Evolutionary conservation across 2,113 vertebrate species (phyloP).

Genomic region (Triplophysa rosa): DNA sequence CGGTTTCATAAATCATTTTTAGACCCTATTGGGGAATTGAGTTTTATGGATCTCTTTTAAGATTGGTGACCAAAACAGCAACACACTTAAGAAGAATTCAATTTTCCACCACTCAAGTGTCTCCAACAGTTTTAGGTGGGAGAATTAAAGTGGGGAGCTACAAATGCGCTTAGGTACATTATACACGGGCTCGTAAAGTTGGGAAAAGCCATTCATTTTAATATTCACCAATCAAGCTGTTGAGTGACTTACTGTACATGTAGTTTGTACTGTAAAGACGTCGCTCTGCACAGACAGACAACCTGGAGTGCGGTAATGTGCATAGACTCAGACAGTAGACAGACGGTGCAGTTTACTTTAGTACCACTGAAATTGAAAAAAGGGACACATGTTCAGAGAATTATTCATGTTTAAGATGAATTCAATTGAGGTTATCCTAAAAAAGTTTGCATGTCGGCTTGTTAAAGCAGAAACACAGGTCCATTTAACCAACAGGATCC

Average conservation of each 20-base stretch:
- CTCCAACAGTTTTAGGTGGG: conserved; percentile 49
- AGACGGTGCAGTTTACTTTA: conserved; percentile 17
- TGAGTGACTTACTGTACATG: conserved; percentile 60
- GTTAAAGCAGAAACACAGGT: neutral
- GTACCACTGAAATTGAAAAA: conserved; percentile 15
- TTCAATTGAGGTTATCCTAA: neutral
- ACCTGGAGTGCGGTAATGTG: conserved; percentile 54
- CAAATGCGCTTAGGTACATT: conserved; percentile 42
- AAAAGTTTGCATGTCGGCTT: neutral
- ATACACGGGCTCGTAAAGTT: conserved; percentile 60
- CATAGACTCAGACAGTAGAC: conserved; percentile 30
- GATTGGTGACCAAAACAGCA: conserved; percentile 51
- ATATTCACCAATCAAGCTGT: conserved; percentile 53
- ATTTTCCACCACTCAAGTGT: conserved; percentile 57
- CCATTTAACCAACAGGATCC: neutral
- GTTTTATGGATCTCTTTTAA: conserved; percentile 59
- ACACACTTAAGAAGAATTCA: conserved; percentile 46
- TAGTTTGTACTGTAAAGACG: conserved; percentile 58
- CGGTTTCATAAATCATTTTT: conserved; percentile 53
- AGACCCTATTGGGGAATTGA: conserved; percentile 48
- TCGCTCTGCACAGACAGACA: conserved; percentile 52
- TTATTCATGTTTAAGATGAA: conserved; percentile 2
- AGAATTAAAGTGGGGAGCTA: conserved; percentile 33
- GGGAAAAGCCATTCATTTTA: conserved; percentile 58
- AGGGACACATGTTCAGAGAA: neutral